A percentile compares a stretch with the other conserved stretches of the same genome.
Evolutionary conservation across 1,140 invertebrate species (phyloP).

Genomic region (Brachionus manjavacas): DNA sequence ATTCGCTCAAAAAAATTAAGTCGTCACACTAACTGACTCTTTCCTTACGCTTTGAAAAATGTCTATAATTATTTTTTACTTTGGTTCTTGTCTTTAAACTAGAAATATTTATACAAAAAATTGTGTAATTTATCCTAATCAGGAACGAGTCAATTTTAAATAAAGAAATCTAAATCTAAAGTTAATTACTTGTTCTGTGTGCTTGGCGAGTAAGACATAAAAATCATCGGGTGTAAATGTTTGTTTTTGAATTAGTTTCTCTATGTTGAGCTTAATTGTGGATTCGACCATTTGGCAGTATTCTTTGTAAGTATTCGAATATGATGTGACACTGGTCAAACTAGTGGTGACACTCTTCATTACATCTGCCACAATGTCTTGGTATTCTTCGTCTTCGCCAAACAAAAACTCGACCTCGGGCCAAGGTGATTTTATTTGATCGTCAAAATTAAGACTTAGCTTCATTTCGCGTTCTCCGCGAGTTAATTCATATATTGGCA

Average conservation of each 20-base stretch:
- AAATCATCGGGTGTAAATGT: slow-evolving; percentile 55
- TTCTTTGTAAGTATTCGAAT: slow-evolving; percentile 50
- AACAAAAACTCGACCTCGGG: slow-evolving; percentile 54
- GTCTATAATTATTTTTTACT: neutral
- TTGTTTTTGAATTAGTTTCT: slow-evolving; percentile 49
- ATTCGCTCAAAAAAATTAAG: neutral
- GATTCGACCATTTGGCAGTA: slow-evolving; percentile 56
- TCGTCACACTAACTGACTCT: too few relatives aligned
- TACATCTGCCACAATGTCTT: slow-evolving; percentile 48
- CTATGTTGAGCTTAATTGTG: slow-evolving; percentile 49
- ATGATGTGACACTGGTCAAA: slow-evolving; percentile 50
- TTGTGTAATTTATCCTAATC: too few relatives aligned
- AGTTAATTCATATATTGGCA: slow-evolving; percentile 51
- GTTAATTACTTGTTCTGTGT: slow-evolving; percentile 51
- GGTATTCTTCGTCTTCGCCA: slow-evolving; percentile 52
- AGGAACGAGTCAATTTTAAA: too few relatives aligned
- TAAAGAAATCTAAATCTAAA: too few relatives aligned
- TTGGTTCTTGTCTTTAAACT: too few relatives aligned
- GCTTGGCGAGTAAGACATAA: slow-evolving; percentile 50
- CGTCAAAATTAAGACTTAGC: slow-evolving; percentile 50
- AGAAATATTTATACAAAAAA: too few relatives aligned
- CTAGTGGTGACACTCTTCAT: slow-evolving; percentile 49
- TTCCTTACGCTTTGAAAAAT: too few relatives aligned
- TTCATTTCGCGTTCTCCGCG: neutral
- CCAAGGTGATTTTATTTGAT: slow-evolving; percentile 50